These are phyloP conservation scores for Molorchus minor DNA, from an alignment of 2,888 invertebrate genomes.

Conservation along the genomic window DNA sequence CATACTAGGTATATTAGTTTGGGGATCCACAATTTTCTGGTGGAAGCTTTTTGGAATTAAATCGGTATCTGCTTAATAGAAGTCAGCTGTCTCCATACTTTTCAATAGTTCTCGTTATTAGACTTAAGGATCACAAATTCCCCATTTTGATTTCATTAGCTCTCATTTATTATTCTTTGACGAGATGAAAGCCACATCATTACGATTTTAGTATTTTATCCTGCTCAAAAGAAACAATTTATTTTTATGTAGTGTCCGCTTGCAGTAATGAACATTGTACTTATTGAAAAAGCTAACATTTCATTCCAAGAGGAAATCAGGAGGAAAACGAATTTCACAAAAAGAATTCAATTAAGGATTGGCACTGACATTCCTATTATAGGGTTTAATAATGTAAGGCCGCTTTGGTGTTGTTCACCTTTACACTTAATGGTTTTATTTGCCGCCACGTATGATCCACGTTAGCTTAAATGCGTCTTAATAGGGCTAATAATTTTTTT, in stretches of 20 bases:
- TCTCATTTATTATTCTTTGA: background rate
- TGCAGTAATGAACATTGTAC: constrained; percentile 2
- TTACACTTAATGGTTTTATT: constrained; percentile 1
- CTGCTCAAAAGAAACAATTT: background rate
- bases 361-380: constrained; percentile 24
- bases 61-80: background rate
- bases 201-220: constrained; percentile 3
- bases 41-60: no score
- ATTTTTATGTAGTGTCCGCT: constrained; percentile 4
- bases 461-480: no score
- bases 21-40: no score
- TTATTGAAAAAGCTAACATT: constrained; percentile 21
- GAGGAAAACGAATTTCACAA: constrained; percentile 20
- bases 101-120: constrained; percentile 3
- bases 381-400: constrained; percentile 19
- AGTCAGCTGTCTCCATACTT: no score
- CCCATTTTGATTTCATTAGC: background rate
- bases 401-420: background rate
- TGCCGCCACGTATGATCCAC: no score
- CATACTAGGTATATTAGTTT: no score
- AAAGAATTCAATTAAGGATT: constrained; percentile 23
- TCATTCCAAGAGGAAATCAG: constrained; percentile 14
- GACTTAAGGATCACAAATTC: background rate
- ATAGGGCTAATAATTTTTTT: no score
- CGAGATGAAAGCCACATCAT: background rate